These are phyloP conservation scores for Zaprionus nigranus DNA, from an alignment of 1,140 invertebrate species.

Conservation along the genomic window DNA sequence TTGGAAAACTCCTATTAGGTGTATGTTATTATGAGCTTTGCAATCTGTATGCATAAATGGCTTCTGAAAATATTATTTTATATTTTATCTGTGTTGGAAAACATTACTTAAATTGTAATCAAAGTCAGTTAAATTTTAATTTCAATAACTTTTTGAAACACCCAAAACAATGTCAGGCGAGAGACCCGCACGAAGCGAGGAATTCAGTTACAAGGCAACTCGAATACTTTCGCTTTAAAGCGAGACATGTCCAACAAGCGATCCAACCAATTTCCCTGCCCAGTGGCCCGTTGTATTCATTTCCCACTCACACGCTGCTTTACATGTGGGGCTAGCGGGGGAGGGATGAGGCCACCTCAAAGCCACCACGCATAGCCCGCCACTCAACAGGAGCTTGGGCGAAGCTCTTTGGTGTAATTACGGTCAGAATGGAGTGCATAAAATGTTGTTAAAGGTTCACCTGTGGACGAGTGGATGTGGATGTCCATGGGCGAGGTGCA, in stretches of 20 bases:
- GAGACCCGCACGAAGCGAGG: background rate
- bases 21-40: too few species aligned
- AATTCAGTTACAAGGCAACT: background rate
- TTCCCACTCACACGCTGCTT: conserved; percentile 30
- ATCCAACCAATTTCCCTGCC: too few species aligned
- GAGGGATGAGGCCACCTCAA: conserved; percentile 39
- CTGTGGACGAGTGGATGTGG: conserved; percentile 1
- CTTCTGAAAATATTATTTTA: too few species aligned
- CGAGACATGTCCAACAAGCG: background rate
- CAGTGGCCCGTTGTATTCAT: background rate
- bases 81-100: background rate
- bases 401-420: conserved; percentile 67
- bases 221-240: background rate
- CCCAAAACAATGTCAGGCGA: background rate
- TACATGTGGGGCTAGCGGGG: conserved; percentile 48
- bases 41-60: too few species aligned
- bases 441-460: conserved; percentile 69
- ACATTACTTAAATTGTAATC: background rate
- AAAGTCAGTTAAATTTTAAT: background rate
- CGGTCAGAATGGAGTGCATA: conserved; percentile 67
- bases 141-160: background rate
- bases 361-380: background rate
- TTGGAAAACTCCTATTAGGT: too few species aligned
- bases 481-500: conserved; percentile 31
- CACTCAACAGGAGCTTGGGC: background rate